A percentile compares a stretch with the other conserved stretches of the same genome.
Conservation (phyloP, 2,113 vertebrate genomes). For the Dipodomys stephensi region DNA sequence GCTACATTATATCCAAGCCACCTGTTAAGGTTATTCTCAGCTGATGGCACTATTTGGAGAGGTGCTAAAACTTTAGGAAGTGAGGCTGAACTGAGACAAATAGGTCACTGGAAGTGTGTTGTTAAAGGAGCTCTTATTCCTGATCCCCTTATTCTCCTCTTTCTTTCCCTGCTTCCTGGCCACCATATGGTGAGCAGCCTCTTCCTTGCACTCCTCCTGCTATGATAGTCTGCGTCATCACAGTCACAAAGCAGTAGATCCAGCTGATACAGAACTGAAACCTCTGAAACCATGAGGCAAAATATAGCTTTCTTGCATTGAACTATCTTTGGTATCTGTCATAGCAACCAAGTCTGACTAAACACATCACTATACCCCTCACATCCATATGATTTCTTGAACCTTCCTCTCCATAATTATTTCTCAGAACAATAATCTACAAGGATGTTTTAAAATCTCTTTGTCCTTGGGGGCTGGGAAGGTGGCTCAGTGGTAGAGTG, state of each 20-base stretch:
- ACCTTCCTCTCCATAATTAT: background rate
- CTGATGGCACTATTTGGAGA: too few species aligned
- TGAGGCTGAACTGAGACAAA: background rate
- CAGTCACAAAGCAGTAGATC: background rate
- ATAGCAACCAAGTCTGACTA: background rate
- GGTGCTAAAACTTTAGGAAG: background rate
- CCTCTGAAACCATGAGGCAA: background rate
- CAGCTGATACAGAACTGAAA: background rate
- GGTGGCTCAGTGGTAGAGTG: too few species aligned
- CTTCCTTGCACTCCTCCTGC: background rate
- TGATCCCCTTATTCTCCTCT: background rate
- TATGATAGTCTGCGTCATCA: background rate
- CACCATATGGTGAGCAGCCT: background rate
- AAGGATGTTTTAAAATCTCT: background rate
- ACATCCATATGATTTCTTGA: background rate
- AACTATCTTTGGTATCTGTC: background rate
- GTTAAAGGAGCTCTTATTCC: background rate
- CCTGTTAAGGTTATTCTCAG: background rate
- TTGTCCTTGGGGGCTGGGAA: too few species aligned
- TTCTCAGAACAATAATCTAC: background rate
- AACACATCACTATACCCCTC: background rate
- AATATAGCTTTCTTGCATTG: background rate
- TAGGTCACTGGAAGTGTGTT: too few species aligned
- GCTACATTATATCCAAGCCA: slow-evolving; percentile 9
- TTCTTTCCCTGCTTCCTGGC: background rate